Conservation (phyloP, 2,113 vertebrate genomes). For the Procapra przewalskii region DNA sequence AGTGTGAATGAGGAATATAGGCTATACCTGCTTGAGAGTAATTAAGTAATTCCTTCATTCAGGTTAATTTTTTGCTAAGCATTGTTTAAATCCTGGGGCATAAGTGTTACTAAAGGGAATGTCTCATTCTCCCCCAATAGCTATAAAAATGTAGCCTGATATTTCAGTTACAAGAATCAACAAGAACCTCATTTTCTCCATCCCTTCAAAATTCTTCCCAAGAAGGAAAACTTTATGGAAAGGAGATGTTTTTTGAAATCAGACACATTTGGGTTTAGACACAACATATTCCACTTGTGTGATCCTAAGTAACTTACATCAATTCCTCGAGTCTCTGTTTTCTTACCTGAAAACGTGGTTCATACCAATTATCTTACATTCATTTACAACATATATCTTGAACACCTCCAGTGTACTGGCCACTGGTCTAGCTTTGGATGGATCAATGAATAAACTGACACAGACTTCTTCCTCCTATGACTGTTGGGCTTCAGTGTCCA, state of each 20-base stretch:
- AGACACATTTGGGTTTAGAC: neutral
- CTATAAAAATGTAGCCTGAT: neutral
- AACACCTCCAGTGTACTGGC: neutral
- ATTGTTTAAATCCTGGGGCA: neutral
- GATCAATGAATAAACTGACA: neutral
- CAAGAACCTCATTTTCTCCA: neutral
- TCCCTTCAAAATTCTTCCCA: neutral
- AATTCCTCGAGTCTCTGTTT: neutral
- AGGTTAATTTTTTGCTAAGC: neutral
- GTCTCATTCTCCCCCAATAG: neutral
- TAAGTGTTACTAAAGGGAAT: neutral
- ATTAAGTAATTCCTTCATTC: neutral
- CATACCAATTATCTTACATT: neutral
- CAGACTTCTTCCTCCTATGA: neutral
- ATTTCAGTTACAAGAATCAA: neutral
- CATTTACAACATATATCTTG: neutral
- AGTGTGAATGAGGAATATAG: neutral
- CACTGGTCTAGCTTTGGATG: neutral
- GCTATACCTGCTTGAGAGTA: neutral
- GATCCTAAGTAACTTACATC: neutral
- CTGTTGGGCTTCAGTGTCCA: neutral
- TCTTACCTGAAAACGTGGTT: neutral
- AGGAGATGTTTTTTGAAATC: neutral
- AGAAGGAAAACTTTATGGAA: neutral
- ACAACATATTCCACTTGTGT: neutral